These are phyloP conservation scores for Phyllotreta striolata DNA, from an alignment of 2,888 invertebrate genomes.

Conservation along the genomic window DNA sequence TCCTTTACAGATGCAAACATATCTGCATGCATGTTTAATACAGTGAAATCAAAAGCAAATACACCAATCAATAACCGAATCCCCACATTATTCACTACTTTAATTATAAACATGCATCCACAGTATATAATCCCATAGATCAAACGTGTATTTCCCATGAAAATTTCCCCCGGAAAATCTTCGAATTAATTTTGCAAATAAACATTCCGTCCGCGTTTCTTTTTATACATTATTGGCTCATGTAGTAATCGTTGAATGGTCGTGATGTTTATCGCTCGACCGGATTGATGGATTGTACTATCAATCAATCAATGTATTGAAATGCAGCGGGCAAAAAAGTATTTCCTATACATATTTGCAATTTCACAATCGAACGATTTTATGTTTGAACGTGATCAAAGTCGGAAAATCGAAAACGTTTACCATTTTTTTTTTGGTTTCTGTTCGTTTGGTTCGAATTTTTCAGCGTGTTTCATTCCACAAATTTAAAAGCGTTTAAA, in stretches of 20 bases:
- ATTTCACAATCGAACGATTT: slow-evolving; percentile 17
- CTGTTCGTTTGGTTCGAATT: no score
- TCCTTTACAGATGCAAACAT: no score
- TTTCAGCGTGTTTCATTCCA: no score
- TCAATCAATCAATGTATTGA: slow-evolving; percentile 21
- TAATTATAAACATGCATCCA: no score
- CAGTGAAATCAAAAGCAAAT: no score
- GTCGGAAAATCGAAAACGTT: slow-evolving; percentile 1
- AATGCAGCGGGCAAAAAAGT: slow-evolving; percentile 17
- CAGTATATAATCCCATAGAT: no score
- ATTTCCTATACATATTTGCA: slow-evolving; percentile 1
- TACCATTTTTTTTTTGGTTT: slow-evolving; percentile 6
- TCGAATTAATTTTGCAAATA: background rate
- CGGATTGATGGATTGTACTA: slow-evolving; percentile 18
- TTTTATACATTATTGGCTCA: background rate
- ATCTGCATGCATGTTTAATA: no score
- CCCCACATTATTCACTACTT: no score
- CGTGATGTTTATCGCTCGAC: slow-evolving; percentile 5
- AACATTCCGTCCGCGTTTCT: background rate
- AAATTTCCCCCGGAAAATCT: no score
- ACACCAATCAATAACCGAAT: no score
- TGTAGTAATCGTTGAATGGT: slow-evolving; percentile 3
- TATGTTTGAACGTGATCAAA: slow-evolving; percentile 15
- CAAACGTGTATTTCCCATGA: no score
- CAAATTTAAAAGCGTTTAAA: no score